A percentile compares a stretch with the other conserved stretches of the same genome.
phyloP scores from a whole-genome alignment of 2,113 vertebrate species.

The Dissostichus mawsoni region DNA sequence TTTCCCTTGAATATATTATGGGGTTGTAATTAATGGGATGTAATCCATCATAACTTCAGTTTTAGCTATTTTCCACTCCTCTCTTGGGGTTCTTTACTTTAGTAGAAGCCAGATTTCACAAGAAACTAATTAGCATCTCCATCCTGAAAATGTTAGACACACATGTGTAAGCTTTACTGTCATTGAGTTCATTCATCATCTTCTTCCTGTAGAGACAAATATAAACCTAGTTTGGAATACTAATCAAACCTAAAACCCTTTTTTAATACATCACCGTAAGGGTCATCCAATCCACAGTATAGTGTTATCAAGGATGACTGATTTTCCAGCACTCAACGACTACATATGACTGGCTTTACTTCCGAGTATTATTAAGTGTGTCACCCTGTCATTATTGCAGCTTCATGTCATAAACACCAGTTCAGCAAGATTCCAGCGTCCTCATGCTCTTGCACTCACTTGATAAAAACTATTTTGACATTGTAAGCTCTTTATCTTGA shows the following conservation, averaged over 20 bases:
- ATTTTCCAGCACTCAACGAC: neutral
- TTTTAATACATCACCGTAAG: neutral
- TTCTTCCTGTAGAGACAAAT: neutral
- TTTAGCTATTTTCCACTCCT: constrained; percentile 15
- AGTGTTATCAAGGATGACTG: neutral
- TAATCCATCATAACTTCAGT: constrained; percentile 7
- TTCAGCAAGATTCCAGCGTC: constrained; percentile 33
- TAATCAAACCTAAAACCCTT: neutral
- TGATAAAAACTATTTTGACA: neutral
- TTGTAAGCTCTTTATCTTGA: neutral
- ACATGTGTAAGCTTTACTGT: neutral
- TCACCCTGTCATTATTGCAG: constrained; percentile 39
- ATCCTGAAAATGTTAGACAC: constrained; percentile 14
- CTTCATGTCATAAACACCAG: constrained; percentile 32
- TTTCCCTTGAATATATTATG: neutral
- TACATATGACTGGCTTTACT: neutral
- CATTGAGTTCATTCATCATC: neutral
- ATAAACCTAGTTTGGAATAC: neutral
- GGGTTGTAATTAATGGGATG: neutral
- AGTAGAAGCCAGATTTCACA: constrained; percentile 32
- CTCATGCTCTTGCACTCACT: neutral
- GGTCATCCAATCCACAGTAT: neutral
- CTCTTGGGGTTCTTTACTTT: constrained; percentile 26
- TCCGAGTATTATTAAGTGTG: constrained; percentile 1
- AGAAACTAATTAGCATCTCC: constrained; percentile 22